Conservation (phyloP, 2,113 vertebrate genomes). For the Gadus macrocephalus region DNA sequence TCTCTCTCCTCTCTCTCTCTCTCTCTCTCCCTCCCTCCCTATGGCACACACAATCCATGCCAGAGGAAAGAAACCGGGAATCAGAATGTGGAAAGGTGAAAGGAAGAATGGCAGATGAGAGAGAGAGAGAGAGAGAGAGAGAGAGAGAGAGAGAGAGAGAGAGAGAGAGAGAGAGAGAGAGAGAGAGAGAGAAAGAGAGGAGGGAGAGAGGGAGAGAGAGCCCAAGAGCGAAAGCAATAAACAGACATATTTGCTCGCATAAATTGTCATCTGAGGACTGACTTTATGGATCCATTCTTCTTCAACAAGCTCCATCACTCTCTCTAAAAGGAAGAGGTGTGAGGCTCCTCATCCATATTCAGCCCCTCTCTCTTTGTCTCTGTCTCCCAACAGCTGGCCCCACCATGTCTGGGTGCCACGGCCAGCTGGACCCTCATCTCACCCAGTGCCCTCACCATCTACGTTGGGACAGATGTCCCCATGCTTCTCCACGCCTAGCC, state of each 20-base stretch:
- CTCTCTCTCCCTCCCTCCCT: too few species aligned
- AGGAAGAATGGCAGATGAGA: not conserved
- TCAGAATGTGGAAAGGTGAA: not conserved
- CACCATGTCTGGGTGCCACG: too few species aligned
- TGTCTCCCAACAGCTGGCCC: not conserved
- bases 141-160: conserved; percentile 1
- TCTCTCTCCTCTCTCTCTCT: too few species aligned
- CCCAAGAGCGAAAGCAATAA: conserved; percentile 27
- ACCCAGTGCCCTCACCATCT: not conserved
- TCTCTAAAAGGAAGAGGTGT: too few species aligned
- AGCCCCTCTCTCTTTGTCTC: conserved; percentile 57
- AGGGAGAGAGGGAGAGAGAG: not conserved
- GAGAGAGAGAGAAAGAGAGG: too few species aligned
- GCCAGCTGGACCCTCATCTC: not conserved
- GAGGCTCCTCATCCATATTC: conserved; percentile 65
- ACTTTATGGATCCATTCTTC: conserved; percentile 39
- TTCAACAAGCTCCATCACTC: too few species aligned
- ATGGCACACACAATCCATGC: conserved; percentile 14
- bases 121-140: not conserved
- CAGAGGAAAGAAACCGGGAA: conserved; percentile 22
- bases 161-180: conserved; percentile 1
- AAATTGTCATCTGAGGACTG: conserved; percentile 43
- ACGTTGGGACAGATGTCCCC: not conserved
- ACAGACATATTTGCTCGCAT: conserved; percentile 41
- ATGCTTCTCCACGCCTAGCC: not conserved